phyloP scores from a whole-genome alignment of 2,113 vertebrate genomes.

The Chamaea fasciata region DNA sequence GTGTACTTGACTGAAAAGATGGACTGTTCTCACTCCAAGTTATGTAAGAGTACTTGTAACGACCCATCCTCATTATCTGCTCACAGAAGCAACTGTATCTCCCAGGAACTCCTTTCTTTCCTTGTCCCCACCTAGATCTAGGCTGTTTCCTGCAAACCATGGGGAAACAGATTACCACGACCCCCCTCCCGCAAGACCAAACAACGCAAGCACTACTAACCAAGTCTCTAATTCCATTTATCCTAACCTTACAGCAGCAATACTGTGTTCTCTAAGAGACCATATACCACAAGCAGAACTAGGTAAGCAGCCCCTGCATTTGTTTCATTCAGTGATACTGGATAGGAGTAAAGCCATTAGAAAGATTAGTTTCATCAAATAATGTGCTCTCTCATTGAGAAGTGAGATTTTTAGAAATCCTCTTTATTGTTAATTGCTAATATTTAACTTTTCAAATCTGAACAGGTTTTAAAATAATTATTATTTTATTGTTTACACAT shows the following conservation, averaged over 20 bases:
- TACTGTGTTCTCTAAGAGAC: neutral
- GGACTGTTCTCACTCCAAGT: neutral
- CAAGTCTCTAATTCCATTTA: neutral
- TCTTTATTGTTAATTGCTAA: neutral
- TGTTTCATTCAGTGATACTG: neutral
- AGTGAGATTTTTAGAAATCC: neutral
- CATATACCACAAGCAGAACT: neutral
- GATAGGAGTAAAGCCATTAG: neutral
- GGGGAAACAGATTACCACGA: neutral
- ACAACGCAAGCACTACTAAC: neutral
- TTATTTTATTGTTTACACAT: neutral
- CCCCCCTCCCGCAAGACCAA: rapidly evolving
- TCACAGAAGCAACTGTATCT: rapidly evolving
- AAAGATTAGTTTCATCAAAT: neutral
- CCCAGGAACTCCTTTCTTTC: neutral
- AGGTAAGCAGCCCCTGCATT: neutral
- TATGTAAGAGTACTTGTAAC: neutral
- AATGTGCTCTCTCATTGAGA: neutral
- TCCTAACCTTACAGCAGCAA: neutral
- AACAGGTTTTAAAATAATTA: neutral
- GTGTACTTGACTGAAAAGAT: neutral
- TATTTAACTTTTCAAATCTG: neutral
- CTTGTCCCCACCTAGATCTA: neutral
- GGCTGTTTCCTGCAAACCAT: neutral
- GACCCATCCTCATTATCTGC: neutral